A percentile compares a stretch with the other conserved stretches of the same genome.
Evolutionary conservation across 2,797 vertebrate species (phyloP).

Genomic region (Percopsis omiscomaycus): DNA sequence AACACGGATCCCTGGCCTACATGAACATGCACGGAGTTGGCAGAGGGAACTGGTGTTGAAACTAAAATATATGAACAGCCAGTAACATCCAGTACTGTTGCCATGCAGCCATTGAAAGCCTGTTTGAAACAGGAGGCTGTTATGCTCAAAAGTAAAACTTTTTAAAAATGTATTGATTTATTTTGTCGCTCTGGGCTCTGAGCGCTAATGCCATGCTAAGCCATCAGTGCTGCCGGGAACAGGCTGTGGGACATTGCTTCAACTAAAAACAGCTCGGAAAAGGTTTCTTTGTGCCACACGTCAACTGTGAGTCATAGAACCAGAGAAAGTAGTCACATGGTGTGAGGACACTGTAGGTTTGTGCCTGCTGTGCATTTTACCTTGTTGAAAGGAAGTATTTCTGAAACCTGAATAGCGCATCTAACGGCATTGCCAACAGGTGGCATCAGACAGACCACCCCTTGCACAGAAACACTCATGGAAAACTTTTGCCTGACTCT

Average conservation of each 20-base stretch:
- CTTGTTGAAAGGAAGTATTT: slow-evolving; percentile 11
- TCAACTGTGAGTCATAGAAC: slow-evolving; percentile 32
- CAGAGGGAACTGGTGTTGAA: slow-evolving; percentile 25
- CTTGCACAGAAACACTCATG: too few relatives aligned
- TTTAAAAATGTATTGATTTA: slow-evolving; percentile 1
- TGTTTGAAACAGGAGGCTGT: slow-evolving; percentile 51
- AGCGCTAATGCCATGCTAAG: slow-evolving; percentile 37
- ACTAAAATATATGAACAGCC: slow-evolving; percentile 30
- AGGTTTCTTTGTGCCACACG: slow-evolving; percentile 15
- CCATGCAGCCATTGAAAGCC: slow-evolving; percentile 67
- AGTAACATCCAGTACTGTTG: slow-evolving; percentile 46
- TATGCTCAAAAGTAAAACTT: slow-evolving; percentile 47
- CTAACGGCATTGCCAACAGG: too few relatives aligned
- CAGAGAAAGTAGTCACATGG: background rate
- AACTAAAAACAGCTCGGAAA: slow-evolving; percentile 33
- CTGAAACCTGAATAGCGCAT: too few relatives aligned
- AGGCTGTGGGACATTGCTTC: slow-evolving; percentile 20
- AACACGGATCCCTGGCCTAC: too few relatives aligned
- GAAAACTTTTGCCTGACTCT: too few relatives aligned
- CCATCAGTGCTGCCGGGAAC: slow-evolving; percentile 24
- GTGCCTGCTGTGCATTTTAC: slow-evolving; percentile 10
- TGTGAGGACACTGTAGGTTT: slow-evolving; percentile 3
- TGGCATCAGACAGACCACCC: too few relatives aligned
- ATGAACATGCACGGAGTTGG: too few relatives aligned
- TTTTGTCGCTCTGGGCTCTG: slow-evolving; percentile 14